Base-by-base conservation (phyloP, 2,797 vertebrate species). In the Propithecus perrieri region DNA sequence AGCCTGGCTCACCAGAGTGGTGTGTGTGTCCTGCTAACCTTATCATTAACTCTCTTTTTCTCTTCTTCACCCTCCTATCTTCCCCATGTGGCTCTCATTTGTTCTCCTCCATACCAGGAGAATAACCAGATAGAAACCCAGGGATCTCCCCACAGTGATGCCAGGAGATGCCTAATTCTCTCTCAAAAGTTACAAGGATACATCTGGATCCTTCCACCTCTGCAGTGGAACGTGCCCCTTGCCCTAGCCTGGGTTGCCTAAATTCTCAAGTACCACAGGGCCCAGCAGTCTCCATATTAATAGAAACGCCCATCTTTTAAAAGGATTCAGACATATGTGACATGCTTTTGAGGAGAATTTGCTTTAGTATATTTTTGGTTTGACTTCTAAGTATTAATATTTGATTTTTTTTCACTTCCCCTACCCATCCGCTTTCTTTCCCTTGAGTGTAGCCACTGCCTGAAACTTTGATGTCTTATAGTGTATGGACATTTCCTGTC, bases 1-100 rank as follows among this genome's bases (percentile, higher is more conserved):
- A 78, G 3, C 30, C 67, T 57, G 53, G 5, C 26, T 48, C n/a
- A 46, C 3, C 48, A 33, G 41, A 67, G 50, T 50, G 55, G 28
- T 5, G 57, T 57, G n/a, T 9, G 5, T 59, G 80, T 35, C 55
- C n/a, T 76, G 15, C 20, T 20, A 2, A 24, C 10, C 2, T 7
- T 33, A 12, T n/a, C 5, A 11, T 33, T 30, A 61, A 30, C 18
- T 74, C 28, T 59, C 4, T 12, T 94, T 92, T 96, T 95, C 86
- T 59, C 61, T 96, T 85, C 93, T 94, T 69, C 90, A 81, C 91
- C 97, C 91, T 97, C 96, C 84, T 94, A 96, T 96, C 91, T 28
- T 96, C 97, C 91, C 96, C 97, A 97, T 97, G 97, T 97, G 98
- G 94, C 98, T 80, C 93, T 26, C 98, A 98, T 98, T 98, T 98